Evolutionary conservation across 2,113 vertebrate genomes (phyloP).

Genomic region (Nycticebus coucang): DNA sequence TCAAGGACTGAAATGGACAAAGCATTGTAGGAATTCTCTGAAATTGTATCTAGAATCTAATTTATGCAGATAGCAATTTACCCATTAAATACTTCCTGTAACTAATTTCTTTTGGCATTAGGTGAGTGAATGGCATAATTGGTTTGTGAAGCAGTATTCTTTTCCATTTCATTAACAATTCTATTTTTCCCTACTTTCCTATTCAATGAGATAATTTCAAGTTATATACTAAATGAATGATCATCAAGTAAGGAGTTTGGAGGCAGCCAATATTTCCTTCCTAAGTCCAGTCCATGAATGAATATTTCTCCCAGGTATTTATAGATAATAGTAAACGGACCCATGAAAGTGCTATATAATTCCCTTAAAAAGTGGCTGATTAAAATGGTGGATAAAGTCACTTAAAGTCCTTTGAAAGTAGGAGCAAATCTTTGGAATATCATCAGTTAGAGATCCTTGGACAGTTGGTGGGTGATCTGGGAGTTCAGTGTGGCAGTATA

Average conservation of each 20-base stretch:
- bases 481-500: background rate
- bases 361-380: background rate
- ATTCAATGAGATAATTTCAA: slow-evolving; percentile 14
- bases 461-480: background rate
- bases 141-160: background rate
- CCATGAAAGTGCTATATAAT: background rate
- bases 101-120: background rate
- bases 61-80: background rate
- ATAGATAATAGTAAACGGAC: background rate
- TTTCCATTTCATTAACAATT: background rate
- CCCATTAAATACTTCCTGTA: background rate
- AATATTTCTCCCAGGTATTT: background rate
- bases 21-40: background rate
- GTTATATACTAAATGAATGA: background rate
- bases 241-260: background rate
- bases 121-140: background rate
- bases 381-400: background rate
- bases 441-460: background rate
- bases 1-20: background rate
- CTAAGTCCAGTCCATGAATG: background rate
- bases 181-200: background rate
- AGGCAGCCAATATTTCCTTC: background rate
- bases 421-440: background rate
- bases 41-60: background rate
- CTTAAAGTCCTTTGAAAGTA: background rate